Conservation (phyloP, 2,797 vertebrate genomes). For the Artibeus lituratus region DNA sequence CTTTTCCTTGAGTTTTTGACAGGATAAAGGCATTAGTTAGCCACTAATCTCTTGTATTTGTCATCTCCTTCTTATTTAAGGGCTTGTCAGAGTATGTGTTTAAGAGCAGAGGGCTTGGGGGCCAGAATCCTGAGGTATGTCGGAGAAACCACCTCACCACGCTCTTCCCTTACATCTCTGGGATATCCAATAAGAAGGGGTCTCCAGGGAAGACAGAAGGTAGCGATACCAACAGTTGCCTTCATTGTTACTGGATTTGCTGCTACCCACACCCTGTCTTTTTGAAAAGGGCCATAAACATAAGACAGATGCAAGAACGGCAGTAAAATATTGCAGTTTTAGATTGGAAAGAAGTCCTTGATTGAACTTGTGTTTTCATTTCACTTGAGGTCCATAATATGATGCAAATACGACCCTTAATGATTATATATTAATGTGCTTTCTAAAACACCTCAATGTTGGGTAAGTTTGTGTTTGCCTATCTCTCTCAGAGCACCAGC, state of each 20-base stretch:
- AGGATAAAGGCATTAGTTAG: constrained; percentile 31
- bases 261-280: not conserved
- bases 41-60: not conserved
- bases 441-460: not conserved
- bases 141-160: not conserved
- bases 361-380: not conserved
- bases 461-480: not conserved
- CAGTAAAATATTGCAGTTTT: not conserved
- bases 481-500: not conserved
- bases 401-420: not conserved
- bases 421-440: not conserved
- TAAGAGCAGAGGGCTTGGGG: not conserved
- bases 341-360: not conserved
- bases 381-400: not conserved
- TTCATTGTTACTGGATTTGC: not conserved
- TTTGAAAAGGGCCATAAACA: not conserved
- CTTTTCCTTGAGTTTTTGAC: not conserved
- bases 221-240: not conserved
- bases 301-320: not conserved
- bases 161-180: not conserved
- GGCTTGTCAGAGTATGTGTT: not conserved
- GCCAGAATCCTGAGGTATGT: not conserved
- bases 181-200: not conserved
- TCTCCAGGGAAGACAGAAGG: not conserved
- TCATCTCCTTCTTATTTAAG: not conserved